These are phyloP conservation scores for Pomatorhinus ruficollis DNA, from an alignment of 2,113 vertebrate species.

Conservation along the genomic window DNA sequence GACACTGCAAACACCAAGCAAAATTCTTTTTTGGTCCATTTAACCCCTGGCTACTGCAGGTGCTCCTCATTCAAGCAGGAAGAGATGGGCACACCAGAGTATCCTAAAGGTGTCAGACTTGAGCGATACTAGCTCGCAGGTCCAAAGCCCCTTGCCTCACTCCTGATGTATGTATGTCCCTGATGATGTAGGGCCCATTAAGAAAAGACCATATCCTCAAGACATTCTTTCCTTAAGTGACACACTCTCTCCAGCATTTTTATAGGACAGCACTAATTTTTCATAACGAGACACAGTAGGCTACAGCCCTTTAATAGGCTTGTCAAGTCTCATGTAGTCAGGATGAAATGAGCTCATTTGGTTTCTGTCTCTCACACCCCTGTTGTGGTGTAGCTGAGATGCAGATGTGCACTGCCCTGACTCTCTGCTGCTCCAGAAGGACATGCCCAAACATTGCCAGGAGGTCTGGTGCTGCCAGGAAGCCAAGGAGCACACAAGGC, in stretches of 20 bases:
- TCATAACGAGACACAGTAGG: constrained; percentile 44
- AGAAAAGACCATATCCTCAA: background rate
- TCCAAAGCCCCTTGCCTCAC: background rate
- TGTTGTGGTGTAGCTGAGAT: constrained; percentile 2
- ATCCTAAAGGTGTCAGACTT: background rate
- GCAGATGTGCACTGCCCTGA: background rate
- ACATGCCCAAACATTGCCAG: accelerated
- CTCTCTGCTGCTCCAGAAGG: background rate
- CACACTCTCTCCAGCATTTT: constrained; percentile 41
- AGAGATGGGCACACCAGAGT: background rate
- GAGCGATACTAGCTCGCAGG: background rate
- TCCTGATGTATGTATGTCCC: background rate
- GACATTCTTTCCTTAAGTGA: constrained; percentile 16
- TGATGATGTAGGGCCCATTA: constrained; percentile 44
- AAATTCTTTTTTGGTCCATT: background rate
- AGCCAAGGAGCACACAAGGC: background rate
- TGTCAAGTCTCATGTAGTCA: constrained; percentile 32
- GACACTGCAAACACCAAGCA: background rate
- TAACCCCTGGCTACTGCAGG: background rate
- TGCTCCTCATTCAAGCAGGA: background rate
- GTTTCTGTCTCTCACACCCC: constrained; percentile 26
- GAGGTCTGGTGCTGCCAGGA: background rate
- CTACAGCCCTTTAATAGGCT: constrained; percentile 52
- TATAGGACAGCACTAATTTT: constrained; percentile 54
- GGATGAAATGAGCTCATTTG: constrained; percentile 53